phyloP scores from a whole-genome alignment of 2,113 vertebrate genomes.

The Semicossyphus pulcher region DNA sequence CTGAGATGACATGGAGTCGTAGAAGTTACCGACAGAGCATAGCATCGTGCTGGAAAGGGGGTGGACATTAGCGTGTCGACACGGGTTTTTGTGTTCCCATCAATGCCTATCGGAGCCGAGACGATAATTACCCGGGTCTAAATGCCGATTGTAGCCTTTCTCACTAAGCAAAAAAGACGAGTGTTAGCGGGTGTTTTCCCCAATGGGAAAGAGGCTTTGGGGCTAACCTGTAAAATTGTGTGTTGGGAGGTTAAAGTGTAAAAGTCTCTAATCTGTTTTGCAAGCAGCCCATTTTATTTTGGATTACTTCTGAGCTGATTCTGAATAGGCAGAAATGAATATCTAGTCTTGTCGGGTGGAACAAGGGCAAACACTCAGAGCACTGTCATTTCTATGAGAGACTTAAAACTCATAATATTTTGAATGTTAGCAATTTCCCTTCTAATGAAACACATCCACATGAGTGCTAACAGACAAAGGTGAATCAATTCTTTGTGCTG shows the following conservation, averaged over 20 bases:
- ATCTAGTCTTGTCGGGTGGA: slow-evolving; percentile 37
- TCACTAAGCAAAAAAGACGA: too few relatives aligned
- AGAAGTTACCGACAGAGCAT: too few relatives aligned
- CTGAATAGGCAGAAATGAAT: slow-evolving; percentile 34
- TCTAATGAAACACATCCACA: slow-evolving; percentile 69
- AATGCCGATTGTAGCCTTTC: too few relatives aligned
- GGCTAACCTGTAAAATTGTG: not conserved
- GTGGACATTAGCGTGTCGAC: too few relatives aligned
- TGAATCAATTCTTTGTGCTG: slow-evolving; percentile 57
- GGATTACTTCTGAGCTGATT: slow-evolving; percentile 36
- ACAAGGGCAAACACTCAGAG: slow-evolving; percentile 13
- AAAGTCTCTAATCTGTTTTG: slow-evolving; percentile 4
- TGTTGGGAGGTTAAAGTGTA: slow-evolving; percentile 5
- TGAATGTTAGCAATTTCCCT: slow-evolving; percentile 57
- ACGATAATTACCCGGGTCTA: too few relatives aligned
- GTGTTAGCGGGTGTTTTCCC: too few relatives aligned
- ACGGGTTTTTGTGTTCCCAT: too few relatives aligned
- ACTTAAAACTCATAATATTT: slow-evolving; percentile 52
- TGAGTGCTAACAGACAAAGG: slow-evolving; percentile 39
- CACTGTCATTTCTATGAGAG: slow-evolving; percentile 14
- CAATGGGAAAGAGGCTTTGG: too few relatives aligned
- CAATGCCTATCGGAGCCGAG: too few relatives aligned
- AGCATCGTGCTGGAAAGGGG: too few relatives aligned
- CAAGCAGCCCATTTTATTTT: slow-evolving; percentile 26
- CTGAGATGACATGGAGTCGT: too few relatives aligned